Evolutionary conservation across 2,888 invertebrate genomes (phyloP).

Genomic region (Drosophila trichaetosa): DNA sequence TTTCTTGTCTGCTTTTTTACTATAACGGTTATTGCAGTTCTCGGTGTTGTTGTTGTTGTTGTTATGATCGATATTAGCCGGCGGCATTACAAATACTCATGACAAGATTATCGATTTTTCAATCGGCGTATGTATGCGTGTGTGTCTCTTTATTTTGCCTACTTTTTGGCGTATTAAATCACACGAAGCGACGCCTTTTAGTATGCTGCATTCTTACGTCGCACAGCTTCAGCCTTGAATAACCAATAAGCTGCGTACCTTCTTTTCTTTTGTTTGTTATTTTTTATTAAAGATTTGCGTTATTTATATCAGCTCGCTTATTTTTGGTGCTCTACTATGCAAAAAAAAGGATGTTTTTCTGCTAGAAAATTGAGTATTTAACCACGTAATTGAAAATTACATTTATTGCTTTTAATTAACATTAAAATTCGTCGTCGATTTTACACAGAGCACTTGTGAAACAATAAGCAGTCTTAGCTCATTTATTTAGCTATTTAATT

Average conservation of each 20-base stretch:
- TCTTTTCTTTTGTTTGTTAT: background rate
- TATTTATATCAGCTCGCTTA: background rate
- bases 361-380: conserved; percentile 17
- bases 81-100: conserved; percentile 53
- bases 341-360: conserved; percentile 3
- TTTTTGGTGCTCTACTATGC: background rate
- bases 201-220: conserved; percentile 42
- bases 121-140: conserved; percentile 35
- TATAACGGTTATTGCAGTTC: conserved; percentile 35
- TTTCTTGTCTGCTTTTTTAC: conserved; percentile 11
- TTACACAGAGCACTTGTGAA: background rate
- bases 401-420: conserved; percentile 16
- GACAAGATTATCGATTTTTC: conserved; percentile 68
- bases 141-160: conserved; percentile 45
- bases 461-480: conserved; percentile 5
- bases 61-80: conserved; percentile 58
- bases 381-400: conserved; percentile 17
- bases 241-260: conserved; percentile 45
- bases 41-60: conserved; percentile 40
- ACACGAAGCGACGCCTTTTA: conserved; percentile 36
- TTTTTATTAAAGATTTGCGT: background rate
- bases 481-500: conserved; percentile 19
- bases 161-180: conserved; percentile 56
- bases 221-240: conserved; percentile 21
- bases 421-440: conserved; percentile 1